Base-by-base conservation (phyloP, 2,797 vertebrate species). In the Oreochromis grahami region DNA sequence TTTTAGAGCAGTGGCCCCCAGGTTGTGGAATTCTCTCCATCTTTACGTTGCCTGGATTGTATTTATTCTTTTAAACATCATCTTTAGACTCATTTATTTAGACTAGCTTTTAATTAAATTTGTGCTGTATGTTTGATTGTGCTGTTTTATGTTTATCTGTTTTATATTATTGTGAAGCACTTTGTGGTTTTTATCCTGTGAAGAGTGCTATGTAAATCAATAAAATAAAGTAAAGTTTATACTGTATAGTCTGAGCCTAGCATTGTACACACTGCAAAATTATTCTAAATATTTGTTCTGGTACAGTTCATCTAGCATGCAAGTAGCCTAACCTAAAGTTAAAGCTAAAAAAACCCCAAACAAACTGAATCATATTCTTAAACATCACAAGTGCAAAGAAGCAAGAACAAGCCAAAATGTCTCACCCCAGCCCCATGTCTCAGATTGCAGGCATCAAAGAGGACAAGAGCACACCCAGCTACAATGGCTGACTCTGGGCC, bases 261-360 rank as follows among this genome's bases (percentile, higher is more conserved):
- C 41, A 45, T 45, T 45, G 17, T 0, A 70, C 1, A 17, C 65
- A 12, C 41, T 5, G 9, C 0, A 72, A 29, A 26, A 29, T 0
- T 3, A 72, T 0, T 72, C 24, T 11, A 72, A 72, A 72, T 45
- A 72, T 72, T 72, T 48, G 24, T 26, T 15, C 26, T 72, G 68
- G 43, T 45, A 45, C 3, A 48, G 6, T 72, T 72, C 15, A 29
- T 72, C 1, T 72, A 45, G 45, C 43, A 19, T 48, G 9, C 43
- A 5, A 72, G 24, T 17, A 72, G 41, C 43, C 6, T 48, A 29
- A 48, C 0, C 43, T 0, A 29, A 48, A 45, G 0, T 45, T 48
- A 12, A 72, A 48, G 24, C 43, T 72, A 72, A 72, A 72, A 72
- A 26, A 48, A 19, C 15, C 34, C 56, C 29, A 19, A 34, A 7